Evolutionary conservation across 1,140 invertebrate genomes (phyloP).

Genomic region (Hyles vespertilio): DNA sequence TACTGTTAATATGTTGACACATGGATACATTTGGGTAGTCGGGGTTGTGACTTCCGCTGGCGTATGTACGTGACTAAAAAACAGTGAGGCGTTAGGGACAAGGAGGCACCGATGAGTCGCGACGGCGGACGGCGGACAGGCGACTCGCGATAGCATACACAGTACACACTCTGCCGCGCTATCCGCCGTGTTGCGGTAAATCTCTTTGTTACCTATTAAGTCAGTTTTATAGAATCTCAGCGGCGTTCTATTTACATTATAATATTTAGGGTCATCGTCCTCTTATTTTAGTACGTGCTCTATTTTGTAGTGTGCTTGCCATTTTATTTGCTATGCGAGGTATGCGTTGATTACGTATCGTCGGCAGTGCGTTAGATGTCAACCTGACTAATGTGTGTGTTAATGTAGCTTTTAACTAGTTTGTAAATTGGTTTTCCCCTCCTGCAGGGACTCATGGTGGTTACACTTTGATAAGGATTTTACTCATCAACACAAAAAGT

Average conservation of each 20-base stretch:
- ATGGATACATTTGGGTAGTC: constrained; percentile 2
- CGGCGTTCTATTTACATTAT: constrained; percentile 33
- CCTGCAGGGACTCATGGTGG: background rate
- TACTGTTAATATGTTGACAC: background rate
- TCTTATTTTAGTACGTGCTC: constrained; percentile 23
- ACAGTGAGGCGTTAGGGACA: background rate
- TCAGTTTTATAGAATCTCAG: background rate
- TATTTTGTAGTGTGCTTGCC: constrained; percentile 14
- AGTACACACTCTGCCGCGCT: too few species aligned
- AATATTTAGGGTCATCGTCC: constrained; percentile 47
- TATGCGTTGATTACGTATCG: constrained; percentile 1
- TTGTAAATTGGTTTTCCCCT: constrained; percentile 1
- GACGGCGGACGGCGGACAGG: too few species aligned
- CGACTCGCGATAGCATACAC: too few species aligned
- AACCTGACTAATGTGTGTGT: background rate
- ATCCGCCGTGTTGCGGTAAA: too few species aligned
- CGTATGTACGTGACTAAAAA: too few species aligned
- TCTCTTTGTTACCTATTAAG: background rate
- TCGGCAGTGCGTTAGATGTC: background rate
- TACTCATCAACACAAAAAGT: too few species aligned
- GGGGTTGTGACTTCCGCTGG: background rate
- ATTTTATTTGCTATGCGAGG: constrained; percentile 23
- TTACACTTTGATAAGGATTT: background rate
- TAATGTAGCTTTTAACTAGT: constrained; percentile 1
- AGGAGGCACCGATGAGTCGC: background rate